Evolutionary conservation across 2,888 invertebrate species (phyloP).

Genomic region (Chalcosyrphus nemorum): DNA sequence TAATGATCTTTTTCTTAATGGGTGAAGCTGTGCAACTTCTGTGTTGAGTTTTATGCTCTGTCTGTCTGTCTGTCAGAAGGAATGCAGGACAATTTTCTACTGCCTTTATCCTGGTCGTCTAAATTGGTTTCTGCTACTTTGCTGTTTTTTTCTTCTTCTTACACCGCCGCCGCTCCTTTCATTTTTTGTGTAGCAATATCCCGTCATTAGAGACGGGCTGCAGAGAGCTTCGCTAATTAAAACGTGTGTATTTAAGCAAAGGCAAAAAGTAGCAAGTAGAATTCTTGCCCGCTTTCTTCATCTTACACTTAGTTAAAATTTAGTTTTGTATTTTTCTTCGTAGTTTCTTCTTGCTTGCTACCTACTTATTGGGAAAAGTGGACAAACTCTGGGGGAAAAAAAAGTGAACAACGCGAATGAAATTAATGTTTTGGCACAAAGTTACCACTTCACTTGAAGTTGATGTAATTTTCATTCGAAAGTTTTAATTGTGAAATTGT

Average conservation of each 20-base stretch:
- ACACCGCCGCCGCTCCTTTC: not conserved
- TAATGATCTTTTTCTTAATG: slow-evolving; percentile 67
- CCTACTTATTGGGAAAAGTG: not conserved
- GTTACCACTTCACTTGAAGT: slow-evolving; percentile 51
- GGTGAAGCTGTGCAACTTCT: slow-evolving; percentile 35
- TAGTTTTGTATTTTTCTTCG: slow-evolving; percentile 26
- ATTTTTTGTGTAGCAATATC: slow-evolving; percentile 64
- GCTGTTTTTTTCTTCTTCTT: not conserved
- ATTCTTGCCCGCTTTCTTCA: slow-evolving; percentile 27
- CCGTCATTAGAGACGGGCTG: slow-evolving; percentile 51
- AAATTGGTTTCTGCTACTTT: slow-evolving; percentile 34
- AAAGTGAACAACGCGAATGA: slow-evolving; percentile 20
- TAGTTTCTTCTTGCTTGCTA: not conserved
- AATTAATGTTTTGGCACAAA: slow-evolving; percentile 70
- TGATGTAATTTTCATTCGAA: slow-evolving; percentile 59
- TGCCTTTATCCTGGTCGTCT: slow-evolving; percentile 26
- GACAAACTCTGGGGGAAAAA: not conserved
- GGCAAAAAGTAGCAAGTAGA: slow-evolving; percentile 33
- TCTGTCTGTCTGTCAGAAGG: slow-evolving; percentile 41
- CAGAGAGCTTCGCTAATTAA: slow-evolving; percentile 58
- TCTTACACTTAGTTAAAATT: slow-evolving; percentile 34
- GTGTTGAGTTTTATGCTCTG: slow-evolving; percentile 21
- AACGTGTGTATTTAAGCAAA: slow-evolving; percentile 64
- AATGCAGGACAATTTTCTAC: slow-evolving; percentile 53
- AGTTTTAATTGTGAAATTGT: slow-evolving; percentile 68